Evolutionary conservation across 2,797 vertebrate genomes (phyloP).

Genomic region (Gobionotothen gibberifrons): DNA sequence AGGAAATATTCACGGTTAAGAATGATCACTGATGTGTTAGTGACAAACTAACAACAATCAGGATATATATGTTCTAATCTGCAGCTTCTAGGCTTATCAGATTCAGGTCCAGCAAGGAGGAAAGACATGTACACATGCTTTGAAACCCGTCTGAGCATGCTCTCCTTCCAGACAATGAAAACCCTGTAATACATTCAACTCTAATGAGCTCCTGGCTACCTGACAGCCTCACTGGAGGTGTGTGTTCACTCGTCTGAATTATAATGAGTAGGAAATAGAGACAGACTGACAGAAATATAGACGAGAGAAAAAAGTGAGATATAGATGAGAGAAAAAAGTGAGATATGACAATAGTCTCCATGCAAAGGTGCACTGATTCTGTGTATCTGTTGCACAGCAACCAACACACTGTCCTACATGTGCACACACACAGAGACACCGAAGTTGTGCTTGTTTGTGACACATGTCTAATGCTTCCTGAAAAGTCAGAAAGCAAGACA

Average conservation of each 20-base stretch:
- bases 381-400: slow-evolving; percentile 25
- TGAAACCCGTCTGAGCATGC: slow-evolving; percentile 54
- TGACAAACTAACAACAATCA: slow-evolving; percentile 46
- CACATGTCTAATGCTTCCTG: neutral
- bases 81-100: slow-evolving; percentile 28
- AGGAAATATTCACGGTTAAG: slow-evolving; percentile 18
- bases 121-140: slow-evolving; percentile 36
- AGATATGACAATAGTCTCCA: slow-evolving; percentile 16
- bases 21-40: slow-evolving; percentile 16
- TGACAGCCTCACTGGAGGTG: slow-evolving; percentile 24
- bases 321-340: neutral
- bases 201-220: slow-evolving; percentile 51
- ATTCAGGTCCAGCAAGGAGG: slow-evolving; percentile 28
- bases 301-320: slow-evolving; percentile 6
- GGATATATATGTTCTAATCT: slow-evolving; percentile 47
- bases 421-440: neutral
- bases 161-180: slow-evolving; percentile 62
- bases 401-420: neutral
- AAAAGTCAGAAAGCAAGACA: neutral
- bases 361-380: slow-evolving; percentile 21
- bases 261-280: neutral
- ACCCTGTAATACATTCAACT: slow-evolving; percentile 55
- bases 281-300: slow-evolving; percentile 5
- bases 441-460: slow-evolving; percentile 29
- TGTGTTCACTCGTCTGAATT: neutral